Percentiles rank a stretch among this genome's conserved stretches.
These are phyloP conservation scores for Limenitis camilla DNA, from an alignment of 2,888 invertebrate genomes.

Conservation along the genomic window DNA sequence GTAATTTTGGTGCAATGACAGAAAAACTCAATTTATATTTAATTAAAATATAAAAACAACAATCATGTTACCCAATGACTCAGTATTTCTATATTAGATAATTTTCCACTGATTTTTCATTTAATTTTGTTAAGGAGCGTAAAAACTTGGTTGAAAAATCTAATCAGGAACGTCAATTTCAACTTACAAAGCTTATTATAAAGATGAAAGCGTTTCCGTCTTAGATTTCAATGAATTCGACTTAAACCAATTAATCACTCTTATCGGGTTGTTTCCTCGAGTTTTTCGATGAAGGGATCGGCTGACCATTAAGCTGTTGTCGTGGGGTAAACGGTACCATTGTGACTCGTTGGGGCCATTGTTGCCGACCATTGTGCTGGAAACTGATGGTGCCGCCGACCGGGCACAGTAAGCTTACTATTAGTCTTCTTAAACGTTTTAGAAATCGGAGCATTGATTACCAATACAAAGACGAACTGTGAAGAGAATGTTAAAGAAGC, in stretches of 20 bases:
- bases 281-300: conserved; percentile 56
- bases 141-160: neutral
- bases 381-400: conserved; percentile 57
- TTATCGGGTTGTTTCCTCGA: conserved; percentile 65
- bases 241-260: conserved; percentile 72
- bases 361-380: conserved; percentile 53
- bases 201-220: conserved; percentile 34
- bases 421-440: conserved; percentile 50
- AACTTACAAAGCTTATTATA: conserved; percentile 10
- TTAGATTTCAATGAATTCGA: conserved; percentile 65
- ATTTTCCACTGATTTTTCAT: no score
- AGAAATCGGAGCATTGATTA: neutral
- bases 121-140: neutral
- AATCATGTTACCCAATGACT: no score
- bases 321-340: conserved; percentile 51
- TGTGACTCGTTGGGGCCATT: conserved; percentile 48
- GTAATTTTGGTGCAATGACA: no score
- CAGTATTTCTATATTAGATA: no score
- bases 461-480: neutral
- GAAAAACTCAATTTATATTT: no score
- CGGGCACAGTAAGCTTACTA: conserved; percentile 49
- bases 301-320: conserved; percentile 55
- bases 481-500: no score
- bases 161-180: neutral
- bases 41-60: no score